phyloP scores from a whole-genome alignment of 2,888 invertebrate species.

The Hypselothyrea guttata region DNA sequence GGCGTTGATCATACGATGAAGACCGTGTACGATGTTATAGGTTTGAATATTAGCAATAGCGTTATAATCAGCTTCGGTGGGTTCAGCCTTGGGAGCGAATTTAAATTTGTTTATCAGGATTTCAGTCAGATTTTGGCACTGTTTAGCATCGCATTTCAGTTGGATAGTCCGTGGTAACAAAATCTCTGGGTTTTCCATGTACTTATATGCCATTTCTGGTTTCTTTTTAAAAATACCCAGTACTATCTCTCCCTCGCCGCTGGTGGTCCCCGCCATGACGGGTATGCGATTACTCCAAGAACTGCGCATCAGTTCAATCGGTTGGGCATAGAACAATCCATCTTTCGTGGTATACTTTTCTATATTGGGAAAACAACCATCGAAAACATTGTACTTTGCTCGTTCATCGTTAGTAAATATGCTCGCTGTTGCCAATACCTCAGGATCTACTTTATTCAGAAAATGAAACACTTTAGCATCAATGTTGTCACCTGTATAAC shows the following conservation, averaged over 20 bases:
- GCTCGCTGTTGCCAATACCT: background rate
- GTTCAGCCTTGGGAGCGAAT: conserved; percentile 47
- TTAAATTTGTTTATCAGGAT: conserved; percentile 58
- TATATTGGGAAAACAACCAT: background rate
- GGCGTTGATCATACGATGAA: conserved; percentile 65
- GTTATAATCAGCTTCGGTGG: conserved; percentile 69
- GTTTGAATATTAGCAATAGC: conserved; percentile 55
- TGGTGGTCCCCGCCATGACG: background rate
- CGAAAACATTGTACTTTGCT: background rate
- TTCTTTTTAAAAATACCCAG: too few species aligned
- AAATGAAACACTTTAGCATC: background rate
- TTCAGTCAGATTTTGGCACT: conserved; percentile 48
- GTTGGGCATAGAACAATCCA: background rate
- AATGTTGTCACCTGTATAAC: background rate
- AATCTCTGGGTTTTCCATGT: conserved; percentile 32
- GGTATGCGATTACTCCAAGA: conserved; percentile 28
- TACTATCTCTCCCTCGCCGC: background rate
- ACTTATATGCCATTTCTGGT: too few species aligned
- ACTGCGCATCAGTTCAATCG: background rate
- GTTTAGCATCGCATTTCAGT: conserved; percentile 8
- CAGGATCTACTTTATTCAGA: background rate
- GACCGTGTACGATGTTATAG: conserved; percentile 60
- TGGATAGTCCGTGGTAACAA: conserved; percentile 34
- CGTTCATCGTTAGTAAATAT: background rate
- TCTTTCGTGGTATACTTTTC: background rate